Percentiles rank a stretch among this genome's conserved stretches.
Conservation (phyloP, 2,797 vertebrate species). For the Gobio occitaniae region DNA sequence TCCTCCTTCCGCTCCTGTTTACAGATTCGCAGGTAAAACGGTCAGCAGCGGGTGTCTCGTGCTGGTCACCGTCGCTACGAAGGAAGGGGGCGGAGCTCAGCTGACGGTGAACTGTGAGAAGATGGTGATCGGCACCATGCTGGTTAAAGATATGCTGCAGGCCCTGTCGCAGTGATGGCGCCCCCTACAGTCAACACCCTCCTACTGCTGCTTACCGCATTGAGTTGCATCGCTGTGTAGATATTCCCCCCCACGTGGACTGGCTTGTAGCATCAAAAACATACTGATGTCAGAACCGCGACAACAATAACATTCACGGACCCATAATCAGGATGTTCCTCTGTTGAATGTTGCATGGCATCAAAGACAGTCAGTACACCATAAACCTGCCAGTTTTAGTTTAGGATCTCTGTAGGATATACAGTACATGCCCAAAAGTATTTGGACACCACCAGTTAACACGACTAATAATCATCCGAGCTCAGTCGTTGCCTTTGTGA, state of each 20-base stretch:
- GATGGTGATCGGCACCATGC: slow-evolving; percentile 97
- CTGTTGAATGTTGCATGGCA: slow-evolving; percentile 30
- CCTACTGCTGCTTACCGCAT: slow-evolving; percentile 11
- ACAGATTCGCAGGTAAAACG: slow-evolving; percentile 92
- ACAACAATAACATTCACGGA: neutral
- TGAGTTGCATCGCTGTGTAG: slow-evolving; percentile 52
- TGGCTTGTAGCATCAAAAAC: slow-evolving; percentile 35
- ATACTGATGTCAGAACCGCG: slow-evolving; percentile 1
- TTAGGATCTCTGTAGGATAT: neutral
- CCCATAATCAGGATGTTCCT: slow-evolving; percentile 1
- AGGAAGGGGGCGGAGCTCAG: slow-evolving; percentile 77
- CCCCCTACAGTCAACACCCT: neutral
- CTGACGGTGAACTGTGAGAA: slow-evolving; percentile 97
- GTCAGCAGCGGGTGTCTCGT: slow-evolving; percentile 90
- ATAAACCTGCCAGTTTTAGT: neutral
- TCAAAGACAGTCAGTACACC: slow-evolving; percentile 12
- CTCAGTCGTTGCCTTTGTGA: slow-evolving; percentile 1
- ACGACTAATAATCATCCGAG: neutral
- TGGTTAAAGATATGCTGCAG: slow-evolving; percentile 93
- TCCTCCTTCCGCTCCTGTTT: slow-evolving; percentile 66
- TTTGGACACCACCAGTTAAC: neutral
- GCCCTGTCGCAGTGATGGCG: slow-evolving; percentile 86
- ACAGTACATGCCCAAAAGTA: neutral
- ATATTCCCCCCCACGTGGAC: slow-evolving; percentile 42
- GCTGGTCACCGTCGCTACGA: slow-evolving; percentile 87